Conservation (phyloP, 2,888 invertebrate species). For the Caradrina kadenii region DNA sequence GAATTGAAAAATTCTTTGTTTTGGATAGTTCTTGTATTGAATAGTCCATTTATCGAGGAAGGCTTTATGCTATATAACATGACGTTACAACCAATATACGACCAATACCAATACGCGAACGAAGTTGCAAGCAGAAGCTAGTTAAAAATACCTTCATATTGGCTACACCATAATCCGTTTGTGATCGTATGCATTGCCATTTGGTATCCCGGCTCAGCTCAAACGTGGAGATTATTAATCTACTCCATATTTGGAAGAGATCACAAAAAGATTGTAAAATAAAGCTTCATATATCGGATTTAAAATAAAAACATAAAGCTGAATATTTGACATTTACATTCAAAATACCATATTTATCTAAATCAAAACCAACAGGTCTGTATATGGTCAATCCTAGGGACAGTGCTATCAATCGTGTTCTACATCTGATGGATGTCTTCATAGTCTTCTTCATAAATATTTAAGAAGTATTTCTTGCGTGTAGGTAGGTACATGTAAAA, state of each 20-base stretch:
- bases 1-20: too few relatives aligned
- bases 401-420: constrained; percentile 63
- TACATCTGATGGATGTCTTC: constrained; percentile 66
- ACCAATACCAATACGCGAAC: too few relatives aligned
- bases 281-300: neutral
- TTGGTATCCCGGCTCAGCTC: neutral
- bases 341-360: constrained; percentile 38
- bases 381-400: constrained; percentile 41
- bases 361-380: constrained; percentile 36
- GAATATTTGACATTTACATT: constrained; percentile 10
- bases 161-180: neutral
- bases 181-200: neutral
- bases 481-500: constrained; percentile 2
- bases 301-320: neutral
- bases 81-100: too few relatives aligned
- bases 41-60: too few relatives aligned
- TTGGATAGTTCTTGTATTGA: too few relatives aligned
- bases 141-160: neutral
- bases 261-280: neutral
- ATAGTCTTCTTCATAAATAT: constrained; percentile 69
- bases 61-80: too few relatives aligned
- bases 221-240: neutral
- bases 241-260: neutral
- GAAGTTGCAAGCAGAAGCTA: too few relatives aligned
- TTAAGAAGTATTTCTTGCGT: constrained; percentile 64